Conservation (phyloP, 1,140 invertebrate species). For the Rhynchophorus ferrugineus region DNA sequence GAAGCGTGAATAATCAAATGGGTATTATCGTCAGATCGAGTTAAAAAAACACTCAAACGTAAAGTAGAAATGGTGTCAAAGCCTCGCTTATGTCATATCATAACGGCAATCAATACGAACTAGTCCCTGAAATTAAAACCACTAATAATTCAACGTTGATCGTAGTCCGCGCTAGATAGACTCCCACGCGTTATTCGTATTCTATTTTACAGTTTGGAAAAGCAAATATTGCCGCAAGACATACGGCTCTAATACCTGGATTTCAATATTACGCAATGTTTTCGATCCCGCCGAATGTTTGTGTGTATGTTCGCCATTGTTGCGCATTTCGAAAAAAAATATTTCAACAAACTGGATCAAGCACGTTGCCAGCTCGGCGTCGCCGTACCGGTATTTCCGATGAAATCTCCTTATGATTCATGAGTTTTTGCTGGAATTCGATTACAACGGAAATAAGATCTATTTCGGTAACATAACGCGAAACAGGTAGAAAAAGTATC, state of each 20-base stretch:
- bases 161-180: background rate
- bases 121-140: conserved; percentile 3
- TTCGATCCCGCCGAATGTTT: background rate
- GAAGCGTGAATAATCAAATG: conserved; percentile 22
- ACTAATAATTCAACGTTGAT: background rate
- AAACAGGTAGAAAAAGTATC: too few species aligned
- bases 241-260: conserved; percentile 1
- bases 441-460: background rate
- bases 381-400: conserved; percentile 8
- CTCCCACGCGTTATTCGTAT: background rate
- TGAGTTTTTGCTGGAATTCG: background rate
- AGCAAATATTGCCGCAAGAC: background rate
- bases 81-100: conserved; percentile 26
- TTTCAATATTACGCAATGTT: background rate
- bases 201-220: too few species aligned
- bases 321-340: background rate
- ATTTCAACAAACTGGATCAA: conserved; percentile 15
- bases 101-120: conserved; percentile 20
- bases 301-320: background rate
- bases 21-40: conserved; percentile 21
- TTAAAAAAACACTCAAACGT: conserved; percentile 22
- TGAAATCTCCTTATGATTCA: conserved; percentile 9
- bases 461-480: background rate
- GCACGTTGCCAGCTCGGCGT: background rate
- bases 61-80: conserved; percentile 25